Conservation (phyloP, 2,888 invertebrate genomes). For the Andrena fulva region DNA sequence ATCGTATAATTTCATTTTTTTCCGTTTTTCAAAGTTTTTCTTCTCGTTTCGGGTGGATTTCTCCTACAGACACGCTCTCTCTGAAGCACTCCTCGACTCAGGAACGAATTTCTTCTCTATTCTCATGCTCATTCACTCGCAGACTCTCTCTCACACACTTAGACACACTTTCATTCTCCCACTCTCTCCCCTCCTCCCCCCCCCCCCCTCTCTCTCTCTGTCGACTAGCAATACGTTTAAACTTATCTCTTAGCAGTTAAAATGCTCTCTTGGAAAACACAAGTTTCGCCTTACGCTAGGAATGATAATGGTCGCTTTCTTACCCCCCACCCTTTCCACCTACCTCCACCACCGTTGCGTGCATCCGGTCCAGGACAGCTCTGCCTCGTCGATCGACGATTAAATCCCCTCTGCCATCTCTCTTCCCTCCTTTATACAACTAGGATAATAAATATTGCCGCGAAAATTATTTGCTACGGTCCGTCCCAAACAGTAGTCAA, state of each 20-base stretch:
- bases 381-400: constrained; percentile 18
- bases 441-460: constrained; percentile 82
- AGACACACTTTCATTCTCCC: constrained; percentile 6
- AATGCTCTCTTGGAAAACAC: constrained; percentile 75
- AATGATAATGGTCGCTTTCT: constrained; percentile 73
- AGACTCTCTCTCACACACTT: neutral
- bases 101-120: constrained; percentile 51
- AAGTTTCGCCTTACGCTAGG: constrained; percentile 71
- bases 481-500: constrained; percentile 76
- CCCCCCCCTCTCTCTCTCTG: constrained; percentile 17
- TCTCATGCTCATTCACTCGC: constrained; percentile 27
- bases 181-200: constrained; percentile 12
- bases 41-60: constrained; percentile 26
- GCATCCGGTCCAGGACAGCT: constrained; percentile 10
- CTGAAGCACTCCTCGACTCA: constrained; percentile 40
- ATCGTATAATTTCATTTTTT: constrained; percentile 64
- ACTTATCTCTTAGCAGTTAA: constrained; percentile 65
- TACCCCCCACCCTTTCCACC: neutral
- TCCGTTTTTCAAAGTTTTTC: constrained; percentile 37
- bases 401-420: constrained; percentile 28
- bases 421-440: constrained; percentile 72
- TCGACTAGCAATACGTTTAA: constrained; percentile 57
- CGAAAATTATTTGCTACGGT: constrained; percentile 77
- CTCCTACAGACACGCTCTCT: constrained; percentile 24
- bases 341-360: neutral